Evolutionary conservation across 2,797 vertebrate species (phyloP), one percentile per base, ranked within the genome.

Genomic region (Hoplostethus atlanticus): DNA sequence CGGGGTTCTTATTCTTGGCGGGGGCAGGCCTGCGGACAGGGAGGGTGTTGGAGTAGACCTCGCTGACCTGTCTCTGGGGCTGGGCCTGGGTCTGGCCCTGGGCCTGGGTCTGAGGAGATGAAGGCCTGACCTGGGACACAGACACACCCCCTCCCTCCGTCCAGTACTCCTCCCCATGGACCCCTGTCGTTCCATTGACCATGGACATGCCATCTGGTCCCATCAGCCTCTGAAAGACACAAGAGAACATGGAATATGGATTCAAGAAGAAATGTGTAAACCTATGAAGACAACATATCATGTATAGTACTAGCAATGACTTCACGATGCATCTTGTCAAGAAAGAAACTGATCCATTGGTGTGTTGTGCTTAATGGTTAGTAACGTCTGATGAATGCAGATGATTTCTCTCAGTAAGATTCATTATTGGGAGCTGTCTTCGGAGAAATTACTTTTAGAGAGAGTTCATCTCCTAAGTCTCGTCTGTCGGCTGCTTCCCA

Each of bases 1-100:
- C 92, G 9, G 92, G 91, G 82, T 93, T 97, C 95, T 97, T 99
- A 94, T 94, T 97, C 92, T 99, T 99, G 60, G 97, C 95, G 0
- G 96, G 87, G 72, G 96, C 96, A 0, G 97, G 97, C 95, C 97
- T 96, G 95, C 98, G 97, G 81, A 98, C 97, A 0, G 98, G 98
- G 69, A 99, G 96, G 1, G 98, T 99, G 86, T 99, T 99, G 91
- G 98, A 98, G 89, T 99, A 98, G 66, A 98, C 97, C 73, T 99
- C 97, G 58, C 96, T 98, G 95, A 98, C 95, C 92, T 98, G 98
- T 93, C 97, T 96, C 93, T 98, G 97, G 53, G 96, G 94, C 78
- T 86, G 93, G 44, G 86, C 70, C 89, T 93, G 94, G 70, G 97
- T 90, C 75, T 68, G 93, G 48, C 94, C 94, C 68, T 86, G 92